phyloP scores from a whole-genome alignment of 2,113 vertebrate genomes.

The Lampris incognitus region DNA sequence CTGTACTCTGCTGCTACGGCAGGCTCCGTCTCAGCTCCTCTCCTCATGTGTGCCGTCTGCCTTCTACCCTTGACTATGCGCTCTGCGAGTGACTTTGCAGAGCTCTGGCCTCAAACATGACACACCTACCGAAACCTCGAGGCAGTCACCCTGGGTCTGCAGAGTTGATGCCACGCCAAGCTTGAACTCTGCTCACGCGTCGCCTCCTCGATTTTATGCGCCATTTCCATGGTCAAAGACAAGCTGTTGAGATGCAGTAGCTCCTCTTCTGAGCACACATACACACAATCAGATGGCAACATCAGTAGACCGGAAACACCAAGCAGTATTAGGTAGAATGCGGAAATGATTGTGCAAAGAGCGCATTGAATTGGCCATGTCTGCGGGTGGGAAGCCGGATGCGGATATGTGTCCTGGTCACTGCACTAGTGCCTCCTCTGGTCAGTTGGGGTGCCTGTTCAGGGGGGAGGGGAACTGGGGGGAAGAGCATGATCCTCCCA shows the following conservation, averaged over 20 bases:
- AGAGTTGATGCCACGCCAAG: not conserved
- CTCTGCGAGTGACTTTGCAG: slow-evolving; percentile 1
- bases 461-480: too few relatives aligned
- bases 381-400: too few relatives aligned
- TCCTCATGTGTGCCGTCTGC: slow-evolving; percentile 5
- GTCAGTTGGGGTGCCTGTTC: too few relatives aligned
- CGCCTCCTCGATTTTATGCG: not conserved
- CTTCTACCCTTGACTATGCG: not conserved
- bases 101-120: slow-evolving; percentile 2
- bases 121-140: not conserved
- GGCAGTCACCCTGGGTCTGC: not conserved
- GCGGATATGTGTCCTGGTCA: too few relatives aligned
- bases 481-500: too few relatives aligned
- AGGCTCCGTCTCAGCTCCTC: not conserved
- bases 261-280: not conserved
- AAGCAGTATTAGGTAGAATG: too few relatives aligned
- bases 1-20: too few relatives aligned
- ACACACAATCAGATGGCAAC: not conserved
- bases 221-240: not conserved
- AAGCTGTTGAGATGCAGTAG: not conserved
- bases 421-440: too few relatives aligned
- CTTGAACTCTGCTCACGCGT: not conserved
- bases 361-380: too few relatives aligned
- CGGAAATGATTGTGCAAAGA: too few relatives aligned
- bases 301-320: not conserved